Conservation (phyloP, 1,140 invertebrate species). For the Pseudomyrmex pallidus region DNA sequence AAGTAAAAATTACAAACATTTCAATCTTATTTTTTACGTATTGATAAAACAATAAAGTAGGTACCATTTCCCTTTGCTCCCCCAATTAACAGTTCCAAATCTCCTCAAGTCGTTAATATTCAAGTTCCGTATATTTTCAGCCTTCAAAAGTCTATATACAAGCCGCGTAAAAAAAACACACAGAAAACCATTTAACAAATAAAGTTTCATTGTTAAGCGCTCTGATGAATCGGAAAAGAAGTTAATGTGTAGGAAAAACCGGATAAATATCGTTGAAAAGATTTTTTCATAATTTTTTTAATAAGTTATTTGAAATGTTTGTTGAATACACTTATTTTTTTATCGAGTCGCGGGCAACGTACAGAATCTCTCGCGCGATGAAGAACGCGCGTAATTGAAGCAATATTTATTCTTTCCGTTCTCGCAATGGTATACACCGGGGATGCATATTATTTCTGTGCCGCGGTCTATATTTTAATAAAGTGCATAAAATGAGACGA, state of each 20-base stretch:
- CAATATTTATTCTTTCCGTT: slow-evolving; percentile 41
- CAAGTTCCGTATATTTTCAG: not conserved
- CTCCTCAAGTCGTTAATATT: too few relatives aligned
- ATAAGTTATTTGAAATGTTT: slow-evolving; percentile 2
- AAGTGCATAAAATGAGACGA: slow-evolving; percentile 32
- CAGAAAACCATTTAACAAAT: not conserved
- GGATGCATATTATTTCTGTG: slow-evolving; percentile 8
- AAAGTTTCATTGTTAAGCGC: not conserved
- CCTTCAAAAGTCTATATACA: not conserved
- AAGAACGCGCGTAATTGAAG: slow-evolving; percentile 24
- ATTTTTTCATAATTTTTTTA: not conserved
- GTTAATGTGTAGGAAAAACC: slow-evolving; percentile 12
- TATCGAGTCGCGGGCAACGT: not conserved
- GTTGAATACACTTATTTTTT: slow-evolving; percentile 5
- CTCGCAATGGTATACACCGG: too few relatives aligned
- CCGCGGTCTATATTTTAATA: slow-evolving; percentile 16
- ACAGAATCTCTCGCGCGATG: not conserved
- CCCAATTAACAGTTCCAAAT: too few relatives aligned
- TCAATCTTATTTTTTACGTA: too few relatives aligned
- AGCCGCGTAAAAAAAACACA: not conserved
- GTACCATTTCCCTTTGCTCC: too few relatives aligned
- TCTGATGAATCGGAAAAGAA: slow-evolving; percentile 11
- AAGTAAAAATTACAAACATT: too few relatives aligned
- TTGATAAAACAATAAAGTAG: too few relatives aligned
- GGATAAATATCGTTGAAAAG: slow-evolving; percentile 3